Base-by-base conservation (phyloP, 2,888 invertebrate species). In the Drosophila dives region DNA sequence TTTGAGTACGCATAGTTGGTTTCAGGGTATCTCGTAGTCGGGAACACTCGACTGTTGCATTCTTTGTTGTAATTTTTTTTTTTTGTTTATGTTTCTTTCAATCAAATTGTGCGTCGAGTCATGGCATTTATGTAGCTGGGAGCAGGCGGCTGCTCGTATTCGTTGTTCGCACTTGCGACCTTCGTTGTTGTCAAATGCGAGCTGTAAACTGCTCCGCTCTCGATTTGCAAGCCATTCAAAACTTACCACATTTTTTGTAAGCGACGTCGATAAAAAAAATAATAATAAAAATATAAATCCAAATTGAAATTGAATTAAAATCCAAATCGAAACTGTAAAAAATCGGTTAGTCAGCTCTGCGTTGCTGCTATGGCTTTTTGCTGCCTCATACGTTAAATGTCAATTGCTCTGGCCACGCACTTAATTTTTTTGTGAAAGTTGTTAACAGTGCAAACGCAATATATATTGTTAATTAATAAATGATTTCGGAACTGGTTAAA, bases 191-290 rank as follows among this genome's bases (percentile, higher is more conserved):
- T 80, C 80, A 79, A 79, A 79, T 71, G 72, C 72, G 63, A 68
- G 80, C 63, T 75, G 72, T 77, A 66, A 72, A 51, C 71, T 75
- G 74, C 55, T 69, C 50, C 72, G 72, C 83, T 83, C 86, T 81
- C 86, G 81, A 86, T 86, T 86, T 86, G 89, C 89, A 89, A 86
- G 77, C 80, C 84, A 89, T 89, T 83, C 75, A 68, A 75, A 63
- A 65, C 29, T 51, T 63, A 63, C 73, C 50, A 74, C 23, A 64
- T 56, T 72, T 64, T 54, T 72, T 61, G 50, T 74, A 45, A 56
- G 66, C 59, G 34, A 36, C 23, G 12, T 1, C 26, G 11, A 59
- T 26, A 33, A 15, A 42, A 40, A 53, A 26, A 70, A 61, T 60
- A 40, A 64, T 34, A 63, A 36, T 26, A 49, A 68, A 71, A 42